Conservation (phyloP, 2,797 vertebrate species). For the Gymnocypris eckloni region DNA sequence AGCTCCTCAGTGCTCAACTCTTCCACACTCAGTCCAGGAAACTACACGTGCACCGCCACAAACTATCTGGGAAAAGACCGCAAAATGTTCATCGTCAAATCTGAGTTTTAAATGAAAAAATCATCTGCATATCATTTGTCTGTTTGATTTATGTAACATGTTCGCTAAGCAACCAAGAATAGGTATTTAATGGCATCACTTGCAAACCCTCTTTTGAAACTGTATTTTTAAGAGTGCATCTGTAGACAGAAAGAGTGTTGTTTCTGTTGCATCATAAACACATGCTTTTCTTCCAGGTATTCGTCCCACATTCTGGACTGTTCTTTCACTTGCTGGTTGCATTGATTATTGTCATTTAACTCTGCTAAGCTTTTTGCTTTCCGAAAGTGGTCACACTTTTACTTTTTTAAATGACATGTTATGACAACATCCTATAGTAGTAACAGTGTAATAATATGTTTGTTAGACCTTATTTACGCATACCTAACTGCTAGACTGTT, state of each 20-base stretch:
- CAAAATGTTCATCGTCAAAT: conserved; percentile 40
- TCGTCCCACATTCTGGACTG: conserved; percentile 47
- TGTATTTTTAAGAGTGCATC: too few species aligned
- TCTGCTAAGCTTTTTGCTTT: too few species aligned
- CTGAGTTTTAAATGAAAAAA: background rate
- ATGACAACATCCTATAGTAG: too few species aligned
- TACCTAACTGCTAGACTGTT: too few species aligned
- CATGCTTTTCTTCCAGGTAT: conserved; percentile 64
- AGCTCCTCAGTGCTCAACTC: background rate
- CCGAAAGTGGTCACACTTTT: too few species aligned
- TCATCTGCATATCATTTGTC: background rate
- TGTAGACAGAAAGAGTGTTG: background rate
- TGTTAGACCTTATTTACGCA: background rate
- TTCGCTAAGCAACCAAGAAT: too few species aligned
- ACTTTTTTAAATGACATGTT: too few species aligned
- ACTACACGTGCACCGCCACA: conserved; percentile 43
- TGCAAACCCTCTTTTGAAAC: too few species aligned
- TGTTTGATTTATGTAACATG: background rate
- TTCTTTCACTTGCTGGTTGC: conserved; percentile 39
- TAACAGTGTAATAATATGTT: too few species aligned
- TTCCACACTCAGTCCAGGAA: conserved; percentile 39
- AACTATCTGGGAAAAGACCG: background rate
- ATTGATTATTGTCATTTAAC: background rate
- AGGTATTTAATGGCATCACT: too few species aligned
- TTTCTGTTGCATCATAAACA: conserved; percentile 24